phyloP scores from a whole-genome alignment of 2,888 invertebrate genomes.

The Spilosoma lubricipeda region DNA sequence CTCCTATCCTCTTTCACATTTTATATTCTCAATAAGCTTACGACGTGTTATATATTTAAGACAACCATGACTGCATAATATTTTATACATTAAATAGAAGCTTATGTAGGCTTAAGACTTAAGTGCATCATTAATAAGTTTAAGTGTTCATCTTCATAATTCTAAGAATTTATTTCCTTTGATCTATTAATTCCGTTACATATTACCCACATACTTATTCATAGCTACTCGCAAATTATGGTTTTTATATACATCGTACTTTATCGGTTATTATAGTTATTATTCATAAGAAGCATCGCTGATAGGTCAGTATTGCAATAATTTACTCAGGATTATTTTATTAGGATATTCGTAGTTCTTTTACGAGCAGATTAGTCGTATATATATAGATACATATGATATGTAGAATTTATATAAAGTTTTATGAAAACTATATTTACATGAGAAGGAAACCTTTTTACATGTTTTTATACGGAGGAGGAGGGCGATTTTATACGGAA shows the following conservation, averaged over 20 bases:
- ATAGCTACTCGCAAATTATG: constrained; percentile 35
- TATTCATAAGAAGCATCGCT: constrained; percentile 30
- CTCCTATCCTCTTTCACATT: no score
- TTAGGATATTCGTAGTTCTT: constrained; percentile 55
- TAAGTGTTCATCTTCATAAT: constrained; percentile 1
- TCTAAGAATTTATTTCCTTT: constrained; percentile 9
- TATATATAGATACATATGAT: not conserved
- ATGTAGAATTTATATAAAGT: no score
- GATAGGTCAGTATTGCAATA: constrained; percentile 47
- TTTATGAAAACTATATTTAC: no score
- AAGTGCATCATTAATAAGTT: not conserved
- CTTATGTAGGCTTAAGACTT: not conserved
- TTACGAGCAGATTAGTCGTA: constrained; percentile 34
- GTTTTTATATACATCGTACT: constrained; percentile 28
- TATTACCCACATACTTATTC: constrained; percentile 10
- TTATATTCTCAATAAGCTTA: no score
- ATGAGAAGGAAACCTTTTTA: no score
- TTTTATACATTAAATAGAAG: no score
- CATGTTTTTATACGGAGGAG: no score
- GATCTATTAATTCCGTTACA: constrained; percentile 20
- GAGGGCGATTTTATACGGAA: no score
- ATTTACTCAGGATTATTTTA: constrained; percentile 45
- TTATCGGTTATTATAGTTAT: constrained; percentile 34
- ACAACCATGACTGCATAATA: not conserved
- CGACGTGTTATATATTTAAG: not conserved